These are phyloP conservation scores for Mellilla xanthometata DNA, from an alignment of 2,888 invertebrate species.

Conservation along the genomic window DNA sequence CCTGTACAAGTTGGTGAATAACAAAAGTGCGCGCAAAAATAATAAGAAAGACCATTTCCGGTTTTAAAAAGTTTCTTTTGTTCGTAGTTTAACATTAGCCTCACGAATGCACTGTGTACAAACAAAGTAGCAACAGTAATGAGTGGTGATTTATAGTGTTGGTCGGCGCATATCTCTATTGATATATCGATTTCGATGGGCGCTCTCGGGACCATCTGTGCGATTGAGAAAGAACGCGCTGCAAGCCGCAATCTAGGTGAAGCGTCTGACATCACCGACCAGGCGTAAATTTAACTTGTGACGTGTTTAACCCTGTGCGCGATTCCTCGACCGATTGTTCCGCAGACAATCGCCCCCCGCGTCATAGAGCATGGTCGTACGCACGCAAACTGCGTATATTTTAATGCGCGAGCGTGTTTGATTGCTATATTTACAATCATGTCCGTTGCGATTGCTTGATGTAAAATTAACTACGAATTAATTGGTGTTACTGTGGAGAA, in stretches of 20 bases:
- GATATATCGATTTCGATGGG: slow-evolving; percentile 35
- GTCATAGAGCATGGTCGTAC: slow-evolving; percentile 43
- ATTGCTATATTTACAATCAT: slow-evolving; percentile 33
- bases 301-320: slow-evolving; percentile 62
- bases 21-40: slow-evolving; percentile 9
- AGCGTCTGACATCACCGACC: slow-evolving; percentile 78
- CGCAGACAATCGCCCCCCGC: slow-evolving; percentile 40
- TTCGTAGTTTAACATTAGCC: not conserved
- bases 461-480: slow-evolving; percentile 16
- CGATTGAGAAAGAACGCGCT: slow-evolving; percentile 57
- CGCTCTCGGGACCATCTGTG: slow-evolving; percentile 66
- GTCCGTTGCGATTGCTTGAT: slow-evolving; percentile 25
- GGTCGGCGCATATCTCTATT: slow-evolving; percentile 16
- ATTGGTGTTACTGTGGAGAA: slow-evolving; percentile 5
- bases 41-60: slow-evolving; percentile 9
- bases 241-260: slow-evolving; percentile 75
- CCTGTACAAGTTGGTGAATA: slow-evolving; percentile 7
- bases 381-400: slow-evolving; percentile 39
- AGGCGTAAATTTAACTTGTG: slow-evolving; percentile 78
- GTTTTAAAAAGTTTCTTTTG: slow-evolving; percentile 1
- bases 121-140: slow-evolving; percentile 21
- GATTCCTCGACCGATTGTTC: slow-evolving; percentile 60
- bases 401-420: slow-evolving; percentile 38
- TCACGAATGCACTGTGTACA: slow-evolving; percentile 21
- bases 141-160: slow-evolving; percentile 21